Evolutionary conservation across 2,888 invertebrate species (phyloP), one percentile per base, ranked within the genome.

Genomic region (Orthosia gracilis): DNA sequence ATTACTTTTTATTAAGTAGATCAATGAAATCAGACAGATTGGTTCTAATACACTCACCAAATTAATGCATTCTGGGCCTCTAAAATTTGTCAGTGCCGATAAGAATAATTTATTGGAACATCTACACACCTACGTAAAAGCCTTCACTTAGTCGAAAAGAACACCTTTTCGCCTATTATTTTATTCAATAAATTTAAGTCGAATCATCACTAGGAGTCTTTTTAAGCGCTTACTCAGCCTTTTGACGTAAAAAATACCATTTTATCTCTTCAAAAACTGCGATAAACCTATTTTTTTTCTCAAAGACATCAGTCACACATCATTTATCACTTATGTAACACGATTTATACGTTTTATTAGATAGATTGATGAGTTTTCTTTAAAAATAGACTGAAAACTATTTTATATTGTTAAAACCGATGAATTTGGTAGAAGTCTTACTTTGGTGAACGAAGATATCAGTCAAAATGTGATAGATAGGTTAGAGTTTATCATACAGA

Each of bases 311-410:
- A 78, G 69, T 71, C 78, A 69, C 64, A 52, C 55, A 54, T 73
- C 76, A 68, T 85, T 81, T 74, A 85, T 85, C 84, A 84, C 72
- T 74, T 63, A 67, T 57, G 65, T 49, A 54, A 67, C 68, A 66
- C 76, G 52, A 71, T 85, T 74, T 74, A 78, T 80, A 69, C 71
- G 62, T 78, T 80, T 65, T 69, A 54, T 59, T 70, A 21, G 21
- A 31, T 71, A 75, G 74, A 85, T 83, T 74, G 83, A 85, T 76
- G 72, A 58, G 17, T 50, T 69, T 71, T 80, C 74, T 76, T 73
- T 64, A 57, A 80, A 77, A 71, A 71, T 71, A 23, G 50, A 78
- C 40, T 69, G 67, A 49, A 65, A 66, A 63, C 78, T 75, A 62
- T 81, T 81, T 78, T 58, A 59, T 69, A 71, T 50, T 58, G 40